Base-by-base conservation (phyloP, 1,140 invertebrate species). In the Drosophila ficusphila region DNA sequence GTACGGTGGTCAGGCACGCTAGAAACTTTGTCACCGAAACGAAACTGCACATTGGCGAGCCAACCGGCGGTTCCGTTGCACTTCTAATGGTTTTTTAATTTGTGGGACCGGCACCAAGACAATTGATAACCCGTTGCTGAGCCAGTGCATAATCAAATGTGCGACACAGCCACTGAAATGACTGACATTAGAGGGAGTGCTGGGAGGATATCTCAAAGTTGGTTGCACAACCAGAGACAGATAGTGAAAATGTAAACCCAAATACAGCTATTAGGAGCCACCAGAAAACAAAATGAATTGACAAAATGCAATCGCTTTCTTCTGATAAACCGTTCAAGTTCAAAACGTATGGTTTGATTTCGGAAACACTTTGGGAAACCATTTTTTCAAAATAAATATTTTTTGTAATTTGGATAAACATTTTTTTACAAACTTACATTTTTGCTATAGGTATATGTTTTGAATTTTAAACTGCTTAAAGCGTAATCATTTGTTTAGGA, bases 41-140 rank as follows among this genome's bases (percentile, higher is more conserved):
- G 36, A 70, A 72, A 72, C 29, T 31, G 52, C 49, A 44, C 18
- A 48, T 36, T 11, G 23, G 33, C 41, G 54, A 21, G 31, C 25
- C 39, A 57, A 53, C n/a, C 18, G 23, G 2, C 33, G 18, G 12
- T 9, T 31, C 27, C 25, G 23, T 11, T 31, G 27, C 25, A 44
- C 31, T 53, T 49, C 19, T 46, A 73, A 73, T 74, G 70, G 27
- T 8, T 44, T 41, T 74, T 75, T 58, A 75, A 67, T 75, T 53
- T 65, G 61, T 21, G 39, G 51, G 42, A 12, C 11, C 44, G 25
- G n/a, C 31, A 27, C 8, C 21, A 38, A 51, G 44, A 39, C 21
- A 49, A 72, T 29, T 44, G 39, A 64, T 44, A 48, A 52, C 14
- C 14, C 2, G 14, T 12, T 21, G 27, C 12, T 19, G 12, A 2